Evolutionary conservation across 2,113 vertebrate genomes (phyloP), one percentile per base, ranked within the genome.

Genomic region (Emydura subglobosa): DNA sequence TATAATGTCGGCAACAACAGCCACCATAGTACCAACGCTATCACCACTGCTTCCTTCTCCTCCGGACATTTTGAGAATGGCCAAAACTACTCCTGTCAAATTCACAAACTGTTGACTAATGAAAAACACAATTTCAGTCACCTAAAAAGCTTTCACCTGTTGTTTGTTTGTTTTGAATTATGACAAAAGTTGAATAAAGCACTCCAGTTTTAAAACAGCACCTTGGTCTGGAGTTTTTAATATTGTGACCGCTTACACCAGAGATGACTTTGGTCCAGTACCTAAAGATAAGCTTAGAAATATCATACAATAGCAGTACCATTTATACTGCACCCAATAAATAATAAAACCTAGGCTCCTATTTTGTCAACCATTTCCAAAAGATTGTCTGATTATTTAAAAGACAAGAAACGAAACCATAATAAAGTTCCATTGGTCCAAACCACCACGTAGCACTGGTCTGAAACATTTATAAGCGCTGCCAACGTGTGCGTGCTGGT

Each of bases 381-480:
- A 86, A 95, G 53, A 51, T 12, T 44, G 87, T 16, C 65, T 42
- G 72, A 94, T 84, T 87, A 42, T 9, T 6, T 65, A 65, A 65
- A 65, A 65, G 17, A 72, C 19, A 72, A 65, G 65, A 21, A 47
- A 47, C 59, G 86, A 85, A 85, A 68, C 86, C 50, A 65, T 34
- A 31, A 39, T 55, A 25, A 49, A 68, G 4, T 31, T 88, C 83
- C 82, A 49, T 85, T 83, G 50, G 50, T 95, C 82, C 42, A 44
- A 80, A 0, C 0, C 16, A 87, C 13, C 22, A 80, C 12, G 2
- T 4, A 3, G 44, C 44, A 84, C 31, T 31, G 42, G 50, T 95
- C 16, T 94, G 89, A 97, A 97, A 95, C 94, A 94, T 96, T 96
- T 92, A 95, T 95, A 91, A 96, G 0, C 82, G 88, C 82, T 92